phyloP scores from a whole-genome alignment of 2,113 vertebrate genomes.

The Elaphurus davidianus region DNA sequence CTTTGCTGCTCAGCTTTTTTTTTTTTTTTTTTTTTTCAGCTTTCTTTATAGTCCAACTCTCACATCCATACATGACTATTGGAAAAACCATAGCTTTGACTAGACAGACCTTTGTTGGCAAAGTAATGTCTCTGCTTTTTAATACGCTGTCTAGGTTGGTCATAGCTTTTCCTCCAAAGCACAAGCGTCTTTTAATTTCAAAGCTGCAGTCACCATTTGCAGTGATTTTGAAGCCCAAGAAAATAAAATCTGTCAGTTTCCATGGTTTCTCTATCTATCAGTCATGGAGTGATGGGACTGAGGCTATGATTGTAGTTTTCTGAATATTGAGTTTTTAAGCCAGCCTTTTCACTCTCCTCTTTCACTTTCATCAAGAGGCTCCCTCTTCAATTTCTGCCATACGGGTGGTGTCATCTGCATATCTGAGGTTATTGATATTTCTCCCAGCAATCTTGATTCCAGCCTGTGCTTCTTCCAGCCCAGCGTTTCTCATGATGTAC shows the following conservation, averaged over 20 bases:
- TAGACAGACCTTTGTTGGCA: neutral
- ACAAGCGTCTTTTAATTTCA: neutral
- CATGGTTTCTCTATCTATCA: neutral
- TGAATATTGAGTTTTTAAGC: neutral
- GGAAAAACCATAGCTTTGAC: neutral
- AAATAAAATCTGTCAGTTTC: neutral
- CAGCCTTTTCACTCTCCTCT: neutral
- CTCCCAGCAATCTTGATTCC: neutral
- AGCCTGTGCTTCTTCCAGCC: neutral
- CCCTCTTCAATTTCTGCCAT: neutral
- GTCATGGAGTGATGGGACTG: neutral
- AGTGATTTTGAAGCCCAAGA: neutral
- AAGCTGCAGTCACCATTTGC: neutral
- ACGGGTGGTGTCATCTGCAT: neutral
- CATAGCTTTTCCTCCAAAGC: neutral
- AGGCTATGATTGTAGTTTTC: neutral
- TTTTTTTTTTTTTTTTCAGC: no score
- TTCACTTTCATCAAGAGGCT: neutral
- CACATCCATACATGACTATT: neutral
- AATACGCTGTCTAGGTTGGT: neutral
- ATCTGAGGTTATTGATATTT: neutral
- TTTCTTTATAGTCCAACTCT: neutral
- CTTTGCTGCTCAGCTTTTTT: neutral
- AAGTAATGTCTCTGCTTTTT: neutral
- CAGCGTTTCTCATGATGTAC: neutral